These are phyloP conservation scores for Myotis yumanensis DNA, from an alignment of 2,113 vertebrate species.

Conservation along the genomic window DNA sequence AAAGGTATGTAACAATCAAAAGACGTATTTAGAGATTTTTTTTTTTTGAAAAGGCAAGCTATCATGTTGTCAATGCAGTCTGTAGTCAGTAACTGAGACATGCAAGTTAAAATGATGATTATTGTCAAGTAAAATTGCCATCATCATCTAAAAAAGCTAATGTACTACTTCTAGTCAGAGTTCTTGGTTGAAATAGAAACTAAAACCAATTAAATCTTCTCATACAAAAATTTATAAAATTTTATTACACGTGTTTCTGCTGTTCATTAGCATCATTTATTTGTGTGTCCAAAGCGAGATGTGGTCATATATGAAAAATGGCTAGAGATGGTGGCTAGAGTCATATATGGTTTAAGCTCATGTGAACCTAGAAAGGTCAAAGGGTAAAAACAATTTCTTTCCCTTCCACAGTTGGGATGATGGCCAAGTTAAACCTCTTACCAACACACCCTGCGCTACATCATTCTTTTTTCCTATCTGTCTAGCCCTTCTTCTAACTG, in stretches of 20 bases:
- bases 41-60: background rate
- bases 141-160: background rate
- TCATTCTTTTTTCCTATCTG: background rate
- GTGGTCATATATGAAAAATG: background rate
- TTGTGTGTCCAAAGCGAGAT: background rate
- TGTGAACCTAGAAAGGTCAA: background rate
- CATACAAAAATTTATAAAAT: background rate
- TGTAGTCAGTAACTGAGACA: background rate
- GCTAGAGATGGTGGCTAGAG: background rate
- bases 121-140: background rate
- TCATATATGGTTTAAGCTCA: background rate
- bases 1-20: constrained; percentile 27
- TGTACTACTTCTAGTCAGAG: background rate
- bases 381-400: background rate
- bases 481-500: background rate
- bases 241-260: background rate
- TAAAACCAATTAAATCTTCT: background rate
- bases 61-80: background rate
- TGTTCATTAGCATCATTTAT: background rate
- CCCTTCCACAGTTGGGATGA: background rate
- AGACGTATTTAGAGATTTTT: background rate
- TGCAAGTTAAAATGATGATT: background rate
- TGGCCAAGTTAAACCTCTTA: background rate
- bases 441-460: background rate
- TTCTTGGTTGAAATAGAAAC: background rate